Conservation (phyloP, 1,140 invertebrate genomes). For the Drosophila subobscura region DNA sequence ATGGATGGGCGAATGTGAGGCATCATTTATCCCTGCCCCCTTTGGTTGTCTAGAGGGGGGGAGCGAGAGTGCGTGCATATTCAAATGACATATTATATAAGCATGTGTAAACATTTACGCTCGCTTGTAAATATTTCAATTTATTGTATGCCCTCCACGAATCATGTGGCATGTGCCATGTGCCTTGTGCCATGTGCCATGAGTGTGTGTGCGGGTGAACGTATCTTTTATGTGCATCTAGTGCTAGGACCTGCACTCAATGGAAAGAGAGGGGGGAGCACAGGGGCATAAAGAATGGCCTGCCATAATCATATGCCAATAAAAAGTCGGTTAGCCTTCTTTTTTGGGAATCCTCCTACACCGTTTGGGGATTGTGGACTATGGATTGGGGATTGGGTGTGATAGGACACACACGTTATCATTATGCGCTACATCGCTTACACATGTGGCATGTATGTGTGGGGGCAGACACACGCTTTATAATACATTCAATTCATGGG, state of each 20-base stretch:
- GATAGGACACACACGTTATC: constrained; percentile 55
- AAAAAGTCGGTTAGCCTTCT: constrained; percentile 73
- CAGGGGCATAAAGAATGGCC: constrained; percentile 67
- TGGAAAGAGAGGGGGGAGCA: background rate
- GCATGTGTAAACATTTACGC: constrained; percentile 78
- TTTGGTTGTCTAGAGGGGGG: constrained; percentile 11
- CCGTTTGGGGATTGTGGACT: constrained; percentile 22
- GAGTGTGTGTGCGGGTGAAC: too few relatives aligned
- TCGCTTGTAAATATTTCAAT: constrained; percentile 79
- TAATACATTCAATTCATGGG: constrained; percentile 82
- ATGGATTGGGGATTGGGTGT: constrained; percentile 29
- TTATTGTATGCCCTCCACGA: constrained; percentile 69
- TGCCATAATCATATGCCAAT: constrained; percentile 80
- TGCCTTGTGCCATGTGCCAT: background rate
- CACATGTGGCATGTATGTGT: constrained; percentile 46
- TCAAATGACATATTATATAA: constrained; percentile 71
- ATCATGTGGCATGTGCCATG: constrained; percentile 10
- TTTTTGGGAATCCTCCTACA: constrained; percentile 6
- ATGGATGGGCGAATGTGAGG: constrained; percentile 29
- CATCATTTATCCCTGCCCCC: constrained; percentile 21
- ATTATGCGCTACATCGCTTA: constrained; percentile 79
- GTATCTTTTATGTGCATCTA: constrained; percentile 75
- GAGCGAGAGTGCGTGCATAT: constrained; percentile 36
- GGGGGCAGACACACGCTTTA: constrained; percentile 42
- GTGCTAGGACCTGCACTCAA: constrained; percentile 45